These are phyloP conservation scores for Loriculus beryllinus DNA, from an alignment of 2,797 vertebrate genomes.

Conservation along the genomic window DNA sequence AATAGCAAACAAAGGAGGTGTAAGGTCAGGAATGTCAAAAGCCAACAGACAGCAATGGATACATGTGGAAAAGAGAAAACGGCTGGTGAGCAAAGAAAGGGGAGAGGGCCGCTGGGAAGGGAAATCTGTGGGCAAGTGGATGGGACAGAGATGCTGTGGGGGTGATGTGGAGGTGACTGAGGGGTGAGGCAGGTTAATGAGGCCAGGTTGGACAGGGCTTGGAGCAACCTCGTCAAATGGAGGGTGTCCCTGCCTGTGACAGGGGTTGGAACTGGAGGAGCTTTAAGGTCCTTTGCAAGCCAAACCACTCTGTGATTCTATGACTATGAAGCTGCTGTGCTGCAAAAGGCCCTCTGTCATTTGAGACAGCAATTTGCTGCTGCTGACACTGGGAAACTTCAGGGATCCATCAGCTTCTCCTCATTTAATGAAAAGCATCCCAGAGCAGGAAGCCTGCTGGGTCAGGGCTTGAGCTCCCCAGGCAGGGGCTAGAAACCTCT, in stretches of 20 bases:
- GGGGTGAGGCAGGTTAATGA: neutral
- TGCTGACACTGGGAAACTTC: neutral
- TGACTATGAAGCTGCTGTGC: neutral
- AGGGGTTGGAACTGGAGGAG: neutral
- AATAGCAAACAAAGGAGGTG: neutral
- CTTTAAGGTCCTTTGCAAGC: neutral
- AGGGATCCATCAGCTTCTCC: neutral
- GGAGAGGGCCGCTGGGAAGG: neutral
- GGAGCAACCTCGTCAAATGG: neutral
- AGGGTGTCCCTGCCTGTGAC: neutral
- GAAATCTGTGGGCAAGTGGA: neutral
- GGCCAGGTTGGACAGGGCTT: neutral
- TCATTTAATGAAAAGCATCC: neutral
- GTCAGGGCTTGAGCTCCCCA: neutral
- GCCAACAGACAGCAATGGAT: neutral
- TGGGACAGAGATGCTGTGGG: neutral
- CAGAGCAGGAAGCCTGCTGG: neutral
- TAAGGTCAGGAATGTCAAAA: neutral
- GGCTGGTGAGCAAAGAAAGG: neutral
- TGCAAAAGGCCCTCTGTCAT: neutral
- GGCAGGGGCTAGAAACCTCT: neutral
- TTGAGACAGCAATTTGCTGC: neutral
- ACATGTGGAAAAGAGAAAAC: neutral
- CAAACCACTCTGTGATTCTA: neutral
- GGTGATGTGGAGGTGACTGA: neutral